A percentile compares a stretch with the other conserved stretches of the same genome.
Conservation (phyloP, 30 jellyfish, hydroid and myxozoan species). For the Aurelia sp. region DNA sequence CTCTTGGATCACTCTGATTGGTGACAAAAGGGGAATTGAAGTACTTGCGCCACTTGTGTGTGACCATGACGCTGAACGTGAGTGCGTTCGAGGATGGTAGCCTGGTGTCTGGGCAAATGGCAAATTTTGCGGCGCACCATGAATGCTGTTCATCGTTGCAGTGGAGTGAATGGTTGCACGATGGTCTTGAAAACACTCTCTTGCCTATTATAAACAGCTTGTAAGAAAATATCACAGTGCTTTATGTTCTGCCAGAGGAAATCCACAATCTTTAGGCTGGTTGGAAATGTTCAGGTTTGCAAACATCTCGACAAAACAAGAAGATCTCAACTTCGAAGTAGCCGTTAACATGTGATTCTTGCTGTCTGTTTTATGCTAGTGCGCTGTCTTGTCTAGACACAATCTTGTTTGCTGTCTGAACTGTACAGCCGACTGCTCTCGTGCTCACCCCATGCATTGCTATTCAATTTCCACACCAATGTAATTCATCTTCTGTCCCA, state of each 20-base stretch:
- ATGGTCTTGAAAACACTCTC: too few relatives aligned
- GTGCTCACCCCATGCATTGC: not conserved
- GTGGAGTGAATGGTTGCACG: too few relatives aligned
- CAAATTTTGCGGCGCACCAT: conserved; percentile 28
- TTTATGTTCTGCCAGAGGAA: too few relatives aligned
- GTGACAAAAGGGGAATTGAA: conserved; percentile 80
- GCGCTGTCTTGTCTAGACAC: not conserved
- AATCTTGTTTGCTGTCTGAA: not conserved
- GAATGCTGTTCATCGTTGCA: conserved; percentile 35
- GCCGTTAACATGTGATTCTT: too few relatives aligned
- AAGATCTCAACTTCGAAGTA: too few relatives aligned
- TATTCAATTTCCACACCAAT: not conserved
- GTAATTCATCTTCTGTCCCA: too few relatives aligned
- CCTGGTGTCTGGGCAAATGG: conserved; percentile 44
- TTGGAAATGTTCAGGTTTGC: too few relatives aligned
- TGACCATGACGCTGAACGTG: conserved; percentile 96
- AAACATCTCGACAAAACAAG: too few relatives aligned
- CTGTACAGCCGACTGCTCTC: not conserved
- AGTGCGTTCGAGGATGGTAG: conserved; percentile 72
- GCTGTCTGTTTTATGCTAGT: not conserved
- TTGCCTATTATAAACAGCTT: too few relatives aligned
- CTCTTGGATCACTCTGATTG: conserved; percentile 88
- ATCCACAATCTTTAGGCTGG: too few relatives aligned
- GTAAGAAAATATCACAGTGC: too few relatives aligned
- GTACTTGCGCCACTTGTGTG: conserved; percentile 74